A percentile compares a stretch with the other conserved stretches of the same genome.
Evolutionary conservation across 2,888 invertebrate genomes (phyloP).

Genomic region (Crossocerus cetratus): DNA sequence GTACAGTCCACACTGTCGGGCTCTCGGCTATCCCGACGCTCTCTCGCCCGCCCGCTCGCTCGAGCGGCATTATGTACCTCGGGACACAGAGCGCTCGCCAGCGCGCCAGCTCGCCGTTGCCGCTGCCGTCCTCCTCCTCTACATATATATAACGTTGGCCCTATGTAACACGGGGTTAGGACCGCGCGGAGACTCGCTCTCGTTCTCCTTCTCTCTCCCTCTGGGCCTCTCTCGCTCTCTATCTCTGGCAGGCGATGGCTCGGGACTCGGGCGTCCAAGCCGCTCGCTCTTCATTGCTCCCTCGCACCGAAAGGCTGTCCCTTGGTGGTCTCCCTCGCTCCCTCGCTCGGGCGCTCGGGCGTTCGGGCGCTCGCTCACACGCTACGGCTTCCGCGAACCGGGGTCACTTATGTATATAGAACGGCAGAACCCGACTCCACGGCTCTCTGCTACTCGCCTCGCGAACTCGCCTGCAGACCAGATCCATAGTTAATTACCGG

Average conservation of each 20-base stretch:
- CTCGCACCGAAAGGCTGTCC: not conserved
- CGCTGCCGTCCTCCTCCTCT: conserved; percentile 1
- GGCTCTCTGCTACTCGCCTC: conserved; percentile 60
- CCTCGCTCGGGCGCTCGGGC: conserved; percentile 21
- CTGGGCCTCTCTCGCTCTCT: conserved; percentile 22
- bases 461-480: conserved; percentile 72
- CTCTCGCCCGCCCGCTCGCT: not conserved
- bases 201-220: conserved; percentile 21
- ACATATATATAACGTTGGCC: conserved; percentile 53
- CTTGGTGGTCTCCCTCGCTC: conserved; percentile 14
- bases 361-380: conserved; percentile 38
- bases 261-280: not conserved
- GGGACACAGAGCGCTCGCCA: conserved; percentile 53
- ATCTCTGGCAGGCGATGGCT: too few relatives aligned
- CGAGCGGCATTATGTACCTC: conserved; percentile 48
- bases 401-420: conserved; percentile 69
- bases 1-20: conserved; percentile 14
- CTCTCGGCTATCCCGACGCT: too few relatives aligned
- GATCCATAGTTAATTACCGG: conserved; percentile 77
- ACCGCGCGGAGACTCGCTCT: conserved; percentile 48
- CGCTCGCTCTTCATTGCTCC: not conserved
- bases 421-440: conserved; percentile 47
- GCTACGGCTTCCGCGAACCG: conserved; percentile 67
- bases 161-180: conserved; percentile 66
- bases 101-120: too few relatives aligned